Percentiles rank a stretch among this genome's conserved stretches.
Evolutionary conservation across 37 sponge, comb jelly and placozoan species (phyloP).

Genomic region (Agelas oroides): DNA sequence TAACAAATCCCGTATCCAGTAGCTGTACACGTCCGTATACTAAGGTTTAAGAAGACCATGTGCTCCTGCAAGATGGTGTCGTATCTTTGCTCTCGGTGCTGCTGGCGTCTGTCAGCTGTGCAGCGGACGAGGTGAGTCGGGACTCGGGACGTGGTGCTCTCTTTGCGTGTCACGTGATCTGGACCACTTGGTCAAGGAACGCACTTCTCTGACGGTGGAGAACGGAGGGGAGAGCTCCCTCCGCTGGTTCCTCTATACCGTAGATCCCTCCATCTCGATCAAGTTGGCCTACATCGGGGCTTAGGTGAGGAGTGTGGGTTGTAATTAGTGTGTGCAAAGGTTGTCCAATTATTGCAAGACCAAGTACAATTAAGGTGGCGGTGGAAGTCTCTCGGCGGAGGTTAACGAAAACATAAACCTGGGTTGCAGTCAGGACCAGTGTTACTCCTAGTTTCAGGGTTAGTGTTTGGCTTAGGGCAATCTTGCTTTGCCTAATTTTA

Average conservation of each 20-base stretch:
- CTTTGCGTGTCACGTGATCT: constrained; percentile 16
- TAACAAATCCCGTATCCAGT: too few species aligned
- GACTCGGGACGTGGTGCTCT: constrained; percentile 12
- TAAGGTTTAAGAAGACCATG: background rate
- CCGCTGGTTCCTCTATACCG: constrained; percentile 15
- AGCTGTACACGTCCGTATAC: background rate
- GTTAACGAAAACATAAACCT: too few species aligned
- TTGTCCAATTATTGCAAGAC: too few species aligned
- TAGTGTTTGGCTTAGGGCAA: too few species aligned
- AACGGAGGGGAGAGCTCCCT: constrained; percentile 20
- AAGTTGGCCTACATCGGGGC: constrained; percentile 62
- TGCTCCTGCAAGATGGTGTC: too few species aligned
- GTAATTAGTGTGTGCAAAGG: too few species aligned
- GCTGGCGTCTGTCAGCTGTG: background rate
- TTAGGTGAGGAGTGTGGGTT: constrained; percentile 23
- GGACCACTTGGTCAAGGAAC: constrained; percentile 51
- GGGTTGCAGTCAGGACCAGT: too few species aligned
- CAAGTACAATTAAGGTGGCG: too few species aligned
- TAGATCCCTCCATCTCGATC: constrained; percentile 17
- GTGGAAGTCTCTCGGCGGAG: too few species aligned
- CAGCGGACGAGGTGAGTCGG: constrained; percentile 9
- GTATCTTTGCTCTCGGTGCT: too few species aligned
- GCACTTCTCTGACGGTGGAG: constrained; percentile 36
- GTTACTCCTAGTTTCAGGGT: too few species aligned
- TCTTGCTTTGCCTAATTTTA: too few species aligned